Percentiles rank a stretch among this genome's conserved stretches.
Evolutionary conservation across 2,797 vertebrate genomes (phyloP).

Genomic region (Linurgus olivaceus): DNA sequence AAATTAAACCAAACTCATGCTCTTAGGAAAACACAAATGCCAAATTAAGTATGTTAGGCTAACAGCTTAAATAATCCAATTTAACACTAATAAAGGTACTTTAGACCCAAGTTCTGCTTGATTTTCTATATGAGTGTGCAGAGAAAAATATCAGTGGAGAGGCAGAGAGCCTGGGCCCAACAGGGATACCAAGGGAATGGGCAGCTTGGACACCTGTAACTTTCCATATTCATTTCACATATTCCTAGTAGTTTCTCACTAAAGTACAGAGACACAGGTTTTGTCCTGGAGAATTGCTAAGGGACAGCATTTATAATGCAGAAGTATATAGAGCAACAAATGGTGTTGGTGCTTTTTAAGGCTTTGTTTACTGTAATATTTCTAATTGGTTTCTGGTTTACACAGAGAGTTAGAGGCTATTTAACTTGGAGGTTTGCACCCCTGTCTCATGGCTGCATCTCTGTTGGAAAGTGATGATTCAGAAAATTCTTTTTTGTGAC

Average conservation of each 20-base stretch:
- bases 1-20: conserved; percentile 12
- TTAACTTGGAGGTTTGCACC: not conserved
- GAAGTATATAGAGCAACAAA: not conserved
- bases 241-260: not conserved
- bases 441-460: not conserved
- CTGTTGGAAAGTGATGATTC: not conserved
- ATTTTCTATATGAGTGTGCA: not conserved
- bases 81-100: not conserved
- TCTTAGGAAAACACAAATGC: conserved; percentile 28
- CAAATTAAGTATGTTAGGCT: conserved; percentile 1
- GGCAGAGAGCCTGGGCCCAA: not conserved
- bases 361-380: not conserved
- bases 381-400: not conserved
- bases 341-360: not conserved
- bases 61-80: conserved; percentile 11
- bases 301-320: not conserved
- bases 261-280: not conserved
- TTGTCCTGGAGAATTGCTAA: not conserved
- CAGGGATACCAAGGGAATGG: not conserved
- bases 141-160: not conserved
- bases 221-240: not conserved
- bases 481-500: not conserved
- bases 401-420: not conserved
- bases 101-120: not conserved
- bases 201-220: not conserved